Evolutionary conservation across 2,797 vertebrate species (phyloP).

Genomic region (Scyliorhinus canicula): DNA sequence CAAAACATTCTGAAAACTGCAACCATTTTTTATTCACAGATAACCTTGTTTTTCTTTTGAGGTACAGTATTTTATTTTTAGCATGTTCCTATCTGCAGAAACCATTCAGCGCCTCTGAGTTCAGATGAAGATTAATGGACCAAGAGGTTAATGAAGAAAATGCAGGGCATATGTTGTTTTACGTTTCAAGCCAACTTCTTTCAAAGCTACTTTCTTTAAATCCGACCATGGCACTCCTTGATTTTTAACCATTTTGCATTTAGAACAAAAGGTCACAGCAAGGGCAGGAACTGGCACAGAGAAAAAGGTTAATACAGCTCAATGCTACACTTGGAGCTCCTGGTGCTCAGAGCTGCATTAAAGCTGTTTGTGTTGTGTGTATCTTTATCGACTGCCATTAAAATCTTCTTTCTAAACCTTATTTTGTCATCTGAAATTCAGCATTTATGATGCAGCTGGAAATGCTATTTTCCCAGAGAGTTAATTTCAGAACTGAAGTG

Average conservation of each 20-base stretch:
- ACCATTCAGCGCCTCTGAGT: background rate
- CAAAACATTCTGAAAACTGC: background rate
- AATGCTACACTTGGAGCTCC: background rate
- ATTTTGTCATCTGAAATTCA: conserved; percentile 2
- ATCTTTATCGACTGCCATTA: background rate
- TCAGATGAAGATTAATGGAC: conserved; percentile 17
- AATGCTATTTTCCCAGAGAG: background rate
- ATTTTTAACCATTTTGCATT: conserved; percentile 18
- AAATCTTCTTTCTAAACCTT: background rate
- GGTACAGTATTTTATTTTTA: conserved; percentile 11
- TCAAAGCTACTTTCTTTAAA: conserved; percentile 24
- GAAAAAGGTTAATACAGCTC: conserved; percentile 21
- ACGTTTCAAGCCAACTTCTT: background rate
- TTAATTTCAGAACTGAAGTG: background rate
- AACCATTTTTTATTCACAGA: background rate
- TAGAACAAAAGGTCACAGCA: background rate
- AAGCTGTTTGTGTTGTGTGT: background rate
- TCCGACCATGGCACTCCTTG: background rate
- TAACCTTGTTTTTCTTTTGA: conserved; percentile 21
- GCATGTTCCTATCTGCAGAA: conserved; percentile 28
- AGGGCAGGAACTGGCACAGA: background rate
- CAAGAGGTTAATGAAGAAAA: conserved; percentile 7
- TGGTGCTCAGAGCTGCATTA: background rate
- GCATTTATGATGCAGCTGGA: background rate
- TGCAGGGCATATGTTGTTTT: conserved; percentile 2